phyloP scores from a whole-genome alignment of 1,140 invertebrate genomes.

The Leucophenga varia region DNA sequence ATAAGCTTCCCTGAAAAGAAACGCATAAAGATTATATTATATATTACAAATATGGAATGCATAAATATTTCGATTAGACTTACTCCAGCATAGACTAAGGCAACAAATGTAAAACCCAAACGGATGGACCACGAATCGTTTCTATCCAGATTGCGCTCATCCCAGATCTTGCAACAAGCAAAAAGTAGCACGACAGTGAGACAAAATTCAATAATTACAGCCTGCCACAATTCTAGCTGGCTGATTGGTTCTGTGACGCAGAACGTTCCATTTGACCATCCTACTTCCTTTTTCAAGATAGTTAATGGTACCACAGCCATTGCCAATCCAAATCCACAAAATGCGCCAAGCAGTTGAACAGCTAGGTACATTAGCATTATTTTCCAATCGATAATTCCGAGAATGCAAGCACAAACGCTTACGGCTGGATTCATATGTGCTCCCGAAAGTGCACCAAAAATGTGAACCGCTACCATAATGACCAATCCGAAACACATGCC shows the following conservation, averaged over 20 bases:
- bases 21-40: too few relatives aligned
- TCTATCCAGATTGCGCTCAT: neutral
- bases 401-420: conserved; percentile 3
- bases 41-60: neutral
- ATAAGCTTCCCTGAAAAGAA: neutral
- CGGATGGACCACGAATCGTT: conserved; percentile 10
- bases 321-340: neutral
- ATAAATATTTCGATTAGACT: neutral
- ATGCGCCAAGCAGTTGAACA: conserved; percentile 5
- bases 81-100: neutral
- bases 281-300: too few relatives aligned
- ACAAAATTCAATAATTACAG: conserved; percentile 2
- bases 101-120: conserved; percentile 10
- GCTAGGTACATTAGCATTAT: conserved; percentile 10
- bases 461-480: conserved; percentile 5
- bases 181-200: neutral
- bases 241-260: too few relatives aligned
- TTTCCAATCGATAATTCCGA: conserved; percentile 6
- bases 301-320: neutral
- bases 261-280: neutral
- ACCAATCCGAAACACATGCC: conserved; percentile 7
- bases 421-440: conserved; percentile 20
- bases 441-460: conserved; percentile 9
- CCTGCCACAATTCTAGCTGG: too few relatives aligned
- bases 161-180: conserved; percentile 15